A percentile compares a stretch with the other conserved stretches of the same genome.
Conservation (phyloP, 2,113 vertebrate species). For the Sinocyclocheilus grahami region DNA sequence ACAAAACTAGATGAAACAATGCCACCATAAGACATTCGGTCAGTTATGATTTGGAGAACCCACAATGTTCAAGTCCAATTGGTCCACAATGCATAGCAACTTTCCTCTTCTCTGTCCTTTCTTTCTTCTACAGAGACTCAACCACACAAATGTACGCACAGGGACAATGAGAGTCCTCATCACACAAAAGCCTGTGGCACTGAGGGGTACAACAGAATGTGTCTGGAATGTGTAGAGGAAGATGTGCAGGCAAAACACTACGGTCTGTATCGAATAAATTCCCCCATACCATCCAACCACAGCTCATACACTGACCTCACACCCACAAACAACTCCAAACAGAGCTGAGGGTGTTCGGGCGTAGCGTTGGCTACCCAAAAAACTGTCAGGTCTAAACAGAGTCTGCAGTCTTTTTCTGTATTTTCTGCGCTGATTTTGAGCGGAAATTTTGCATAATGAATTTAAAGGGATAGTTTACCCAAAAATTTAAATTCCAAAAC, state of each 20-base stretch:
- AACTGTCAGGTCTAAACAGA: not conserved
- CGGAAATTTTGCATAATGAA: not conserved
- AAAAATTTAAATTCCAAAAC: too few species aligned
- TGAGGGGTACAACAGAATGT: constrained; percentile 46
- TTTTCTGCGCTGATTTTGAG: not conserved
- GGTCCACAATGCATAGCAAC: constrained; percentile 30
- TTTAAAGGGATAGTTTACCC: not conserved
- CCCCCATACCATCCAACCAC: not conserved
- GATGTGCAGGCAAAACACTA: constrained; percentile 44
- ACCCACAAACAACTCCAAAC: constrained; percentile 26
- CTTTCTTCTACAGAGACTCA: not conserved
- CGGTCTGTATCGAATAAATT: constrained; percentile 48
- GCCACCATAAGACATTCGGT: not conserved
- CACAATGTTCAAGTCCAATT: constrained; percentile 11
- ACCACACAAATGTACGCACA: constrained; percentile 24
- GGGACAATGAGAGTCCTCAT: constrained; percentile 47
- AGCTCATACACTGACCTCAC: constrained; percentile 28
- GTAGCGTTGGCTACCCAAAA: not conserved
- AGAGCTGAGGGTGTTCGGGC: not conserved
- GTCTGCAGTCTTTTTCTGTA: not conserved
- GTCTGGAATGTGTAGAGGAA: constrained; percentile 37
- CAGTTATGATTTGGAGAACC: constrained; percentile 4
- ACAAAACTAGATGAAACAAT: not conserved
- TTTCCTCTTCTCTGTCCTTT: not conserved
- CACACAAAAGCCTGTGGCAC: constrained; percentile 41